Evolutionary conservation across 2,113 vertebrate genomes (phyloP), one percentile per base, ranked within the genome.

Genomic region (Romanogobio albipinnatus): DNA sequence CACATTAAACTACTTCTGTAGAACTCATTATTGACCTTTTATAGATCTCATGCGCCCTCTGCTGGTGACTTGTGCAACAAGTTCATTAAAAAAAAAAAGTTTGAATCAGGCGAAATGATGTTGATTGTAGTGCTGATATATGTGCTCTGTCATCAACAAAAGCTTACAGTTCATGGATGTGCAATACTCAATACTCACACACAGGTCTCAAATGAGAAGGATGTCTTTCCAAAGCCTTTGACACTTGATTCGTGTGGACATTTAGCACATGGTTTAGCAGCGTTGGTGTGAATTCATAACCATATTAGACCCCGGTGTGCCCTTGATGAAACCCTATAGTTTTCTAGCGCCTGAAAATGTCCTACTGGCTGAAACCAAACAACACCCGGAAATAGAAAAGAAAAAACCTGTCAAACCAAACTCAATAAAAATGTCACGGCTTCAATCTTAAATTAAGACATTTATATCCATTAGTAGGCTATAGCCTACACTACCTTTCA

Each of bases 231-330:
- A 43, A 58, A 71, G 66, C 3, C 61, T 71, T 56, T 82, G 81
- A 82, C 47, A 82, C 81, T 73, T 56, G 81, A 82, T 71, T 58
- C 81, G 81, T 82, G 45, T 58, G 10, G 33, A 82, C 47, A 56
- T 82, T 39, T 82, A 71, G 17, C 81, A 71, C 66, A 58, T 82
- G 66, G 66, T 73, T 82, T 58, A 71, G 81, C 66, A 58, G 81
- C 13, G 33, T 14, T 71, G 81, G 47, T 82, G 81, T 82, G 81
- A 82, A 82, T 82, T 58, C 66, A 82, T 71, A 82, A 51, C 79
- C 61, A 81, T 81, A 81, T 81, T 81, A 51, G 79, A 81, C 6
- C 43, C 43, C 26, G 62, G 10, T 68, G 79, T 81, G 45, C 26
- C 26, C 15, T 76, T 53, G 45, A 36, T 14, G 45, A 66, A 82